These are phyloP conservation scores for Halcyon badia DNA, from an alignment of 2,797 vertebrate species.

Conservation along the genomic window DNA sequence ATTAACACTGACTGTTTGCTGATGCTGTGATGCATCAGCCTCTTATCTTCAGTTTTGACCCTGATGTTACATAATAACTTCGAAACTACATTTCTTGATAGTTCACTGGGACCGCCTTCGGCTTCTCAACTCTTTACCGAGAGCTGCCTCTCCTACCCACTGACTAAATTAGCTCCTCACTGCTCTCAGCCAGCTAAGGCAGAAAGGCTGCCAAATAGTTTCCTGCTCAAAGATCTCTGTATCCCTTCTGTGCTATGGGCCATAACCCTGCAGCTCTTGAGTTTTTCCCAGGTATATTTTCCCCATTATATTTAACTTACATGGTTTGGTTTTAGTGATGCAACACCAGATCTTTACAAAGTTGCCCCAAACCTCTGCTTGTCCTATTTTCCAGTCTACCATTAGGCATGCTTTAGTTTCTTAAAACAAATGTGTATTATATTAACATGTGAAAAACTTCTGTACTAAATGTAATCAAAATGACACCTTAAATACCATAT, in stretches of 20 bases:
- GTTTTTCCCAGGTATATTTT: slow-evolving; percentile 15
- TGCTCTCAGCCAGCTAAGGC: slow-evolving; percentile 8
- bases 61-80: slow-evolving; percentile 34
- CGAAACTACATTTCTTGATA: neutral
- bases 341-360: neutral
- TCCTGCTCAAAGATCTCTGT: slow-evolving; percentile 13
- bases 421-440: neutral
- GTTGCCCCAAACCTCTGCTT: neutral
- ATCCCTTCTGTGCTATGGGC: neutral
- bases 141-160: slow-evolving; percentile 46
- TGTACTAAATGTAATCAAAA: neutral
- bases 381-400: neutral
- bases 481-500: neutral
- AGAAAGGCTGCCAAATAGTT: slow-evolving; percentile 33
- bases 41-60: slow-evolving; percentile 60
- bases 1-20: slow-evolving; percentile 54
- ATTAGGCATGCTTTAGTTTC: neutral
- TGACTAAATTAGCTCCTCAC: slow-evolving; percentile 35
- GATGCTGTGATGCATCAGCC: slow-evolving; percentile 38
- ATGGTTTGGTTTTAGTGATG: neutral
- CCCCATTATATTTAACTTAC: neutral
- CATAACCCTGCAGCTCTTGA: neutral
- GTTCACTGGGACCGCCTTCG: slow-evolving; percentile 21
- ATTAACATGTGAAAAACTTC: neutral
- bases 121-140: slow-evolving; percentile 1